Evolutionary conservation across 2,888 invertebrate species (phyloP), one percentile per base, ranked within the genome.

Genomic region (Actias luna): DNA sequence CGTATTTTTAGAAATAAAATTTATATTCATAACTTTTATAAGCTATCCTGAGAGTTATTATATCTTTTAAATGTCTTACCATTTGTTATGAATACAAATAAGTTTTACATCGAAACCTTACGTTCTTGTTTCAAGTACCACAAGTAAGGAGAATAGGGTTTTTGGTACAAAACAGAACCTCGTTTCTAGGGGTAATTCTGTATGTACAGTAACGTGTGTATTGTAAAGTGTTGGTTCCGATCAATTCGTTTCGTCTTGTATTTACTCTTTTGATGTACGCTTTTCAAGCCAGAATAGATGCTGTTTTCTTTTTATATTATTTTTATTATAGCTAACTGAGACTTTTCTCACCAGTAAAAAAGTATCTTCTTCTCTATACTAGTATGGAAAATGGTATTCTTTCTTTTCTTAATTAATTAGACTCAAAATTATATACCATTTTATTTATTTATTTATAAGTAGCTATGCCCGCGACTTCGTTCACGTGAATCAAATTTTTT

Each of bases 171-270:
- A 55, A 29, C 27, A n/a, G 52, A 52, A 25, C 27, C 16, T 18
- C 18, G 29, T 55, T 55, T 29, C 16, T 16, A 55, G 22, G 25
- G 4, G 22, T 25, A 50, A 50, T 50, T 25, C 12, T 22, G 46
- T 46, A 55, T 39, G 39, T 29, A 55, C 55, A 29, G 29, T 29
- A 22, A 55, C 27, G 29, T 55, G 55, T 55, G 55, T n/a, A 27
- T 55, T 16, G 55, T 55, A 29, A 29, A 29, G 29, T 7, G 29
- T 29, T 29, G 29, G 55, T 55, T 55, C 18, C 55, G 55, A 55
- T 55, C 55, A 55, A 29, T n/a, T 55, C 29, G 55, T 55, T 55
- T 29, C 46, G 4, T 55, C 55, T 8, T 29, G 29, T 55, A 29
- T 55, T 55, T 55, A n/a, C 55, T 5, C 55, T 55, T 25, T 25